Conservation (phyloP, 2,888 invertebrate species). For the Xanthorhoe designata region DNA sequence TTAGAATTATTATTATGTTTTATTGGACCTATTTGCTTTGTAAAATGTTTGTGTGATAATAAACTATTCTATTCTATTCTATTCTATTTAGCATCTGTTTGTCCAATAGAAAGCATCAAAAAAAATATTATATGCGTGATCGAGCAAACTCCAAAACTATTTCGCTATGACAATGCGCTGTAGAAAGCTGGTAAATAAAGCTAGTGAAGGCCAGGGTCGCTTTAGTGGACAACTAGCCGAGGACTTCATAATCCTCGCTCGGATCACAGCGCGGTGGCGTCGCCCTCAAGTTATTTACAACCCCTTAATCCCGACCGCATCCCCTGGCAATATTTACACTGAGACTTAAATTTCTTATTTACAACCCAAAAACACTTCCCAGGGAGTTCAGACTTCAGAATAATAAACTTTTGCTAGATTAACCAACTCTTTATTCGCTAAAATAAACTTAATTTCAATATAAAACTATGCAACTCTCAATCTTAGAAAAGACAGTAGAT, state of each 20-base stretch:
- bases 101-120: no score
- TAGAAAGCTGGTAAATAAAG: background rate
- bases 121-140: no score
- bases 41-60: no score
- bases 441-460: slow-evolving; percentile 22
- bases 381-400: slow-evolving; percentile 28
- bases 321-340: slow-evolving; percentile 48
- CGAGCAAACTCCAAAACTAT: no score
- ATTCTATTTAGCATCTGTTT: no score
- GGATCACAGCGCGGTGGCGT: slow-evolving; percentile 22
- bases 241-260: slow-evolving; percentile 18
- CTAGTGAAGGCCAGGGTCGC: background rate
- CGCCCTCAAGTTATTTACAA: slow-evolving; percentile 47
- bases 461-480: slow-evolving; percentile 37
- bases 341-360: slow-evolving; percentile 49
- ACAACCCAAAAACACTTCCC: slow-evolving; percentile 39
- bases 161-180: background rate
- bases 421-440: slow-evolving; percentile 35
- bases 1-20: no score
- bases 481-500: slow-evolving; percentile 31
- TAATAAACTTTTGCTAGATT: slow-evolving; percentile 27
- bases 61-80: no score
- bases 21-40: no score
- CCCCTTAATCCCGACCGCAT: slow-evolving; percentile 43
- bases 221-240: slow-evolving; percentile 6